Evolutionary conservation across 2,113 vertebrate genomes (phyloP).

Genomic region (Baryphthengus martii): DNA sequence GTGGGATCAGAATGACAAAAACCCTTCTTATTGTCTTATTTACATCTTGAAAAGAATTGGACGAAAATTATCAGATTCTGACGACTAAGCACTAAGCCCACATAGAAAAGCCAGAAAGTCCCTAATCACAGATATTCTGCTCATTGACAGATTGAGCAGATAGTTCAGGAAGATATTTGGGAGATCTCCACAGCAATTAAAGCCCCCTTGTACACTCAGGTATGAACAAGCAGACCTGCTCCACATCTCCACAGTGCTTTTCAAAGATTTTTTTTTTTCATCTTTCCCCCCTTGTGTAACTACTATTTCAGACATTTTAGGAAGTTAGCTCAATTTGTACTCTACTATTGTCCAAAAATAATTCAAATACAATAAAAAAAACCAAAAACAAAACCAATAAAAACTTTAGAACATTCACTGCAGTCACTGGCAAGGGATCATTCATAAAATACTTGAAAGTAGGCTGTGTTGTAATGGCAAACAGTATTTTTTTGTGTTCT

Average conservation of each 20-base stretch:
- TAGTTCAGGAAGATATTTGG: not conserved
- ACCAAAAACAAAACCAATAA: not conserved
- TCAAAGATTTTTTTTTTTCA: not conserved
- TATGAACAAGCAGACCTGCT: not conserved
- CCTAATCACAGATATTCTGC: not conserved
- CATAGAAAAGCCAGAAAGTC: not conserved
- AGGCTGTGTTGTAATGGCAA: not conserved
- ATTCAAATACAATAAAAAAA: not conserved
- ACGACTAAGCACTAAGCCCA: not conserved
- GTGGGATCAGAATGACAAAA: not conserved
- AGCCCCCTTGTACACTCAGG: not conserved
- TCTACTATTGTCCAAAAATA: not conserved
- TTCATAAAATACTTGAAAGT: not conserved
- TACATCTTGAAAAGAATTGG: not conserved
- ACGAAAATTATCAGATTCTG: not conserved
- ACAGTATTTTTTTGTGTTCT: not conserved
- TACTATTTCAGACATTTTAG: not conserved
- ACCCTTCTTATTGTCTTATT: not conserved
- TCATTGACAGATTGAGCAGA: not conserved
- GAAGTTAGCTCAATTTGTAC: not conserved
- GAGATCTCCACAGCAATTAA: not conserved
- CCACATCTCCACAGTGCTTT: not conserved
- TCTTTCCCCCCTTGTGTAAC: not conserved
- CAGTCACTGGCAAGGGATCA: not conserved
- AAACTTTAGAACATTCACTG: not conserved